phyloP scores from a whole-genome alignment of 2,113 vertebrate species.

The Myrmecobius fasciatus region DNA sequence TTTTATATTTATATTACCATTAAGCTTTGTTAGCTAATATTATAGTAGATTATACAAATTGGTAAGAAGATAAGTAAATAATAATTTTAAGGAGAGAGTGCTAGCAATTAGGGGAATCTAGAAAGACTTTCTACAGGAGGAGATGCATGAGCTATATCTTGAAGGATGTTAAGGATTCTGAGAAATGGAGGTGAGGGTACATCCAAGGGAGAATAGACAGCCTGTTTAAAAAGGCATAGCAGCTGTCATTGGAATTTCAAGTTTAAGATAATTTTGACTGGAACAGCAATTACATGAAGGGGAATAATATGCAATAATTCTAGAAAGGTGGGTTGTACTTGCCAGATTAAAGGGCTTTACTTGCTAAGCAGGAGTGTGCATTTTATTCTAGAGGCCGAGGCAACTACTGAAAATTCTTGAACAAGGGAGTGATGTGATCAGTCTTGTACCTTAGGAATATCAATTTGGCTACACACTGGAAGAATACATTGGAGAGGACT shows the following conservation, averaged over 20 bases:
- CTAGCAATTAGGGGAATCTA: neutral
- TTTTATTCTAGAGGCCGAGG: neutral
- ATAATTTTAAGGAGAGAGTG: neutral
- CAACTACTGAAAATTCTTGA: neutral
- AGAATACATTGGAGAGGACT: neutral
- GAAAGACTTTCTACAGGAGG: neutral
- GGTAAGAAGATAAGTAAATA: neutral
- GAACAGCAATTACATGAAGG: neutral
- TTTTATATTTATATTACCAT: neutral
- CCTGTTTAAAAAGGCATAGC: neutral
- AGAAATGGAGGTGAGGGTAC: neutral
- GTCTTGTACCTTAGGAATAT: neutral
- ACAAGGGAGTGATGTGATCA: neutral
- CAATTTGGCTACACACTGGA: neutral
- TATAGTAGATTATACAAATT: neutral
- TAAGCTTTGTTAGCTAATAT: neutral
- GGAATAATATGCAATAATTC: neutral
- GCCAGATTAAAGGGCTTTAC: neutral
- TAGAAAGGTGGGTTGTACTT: neutral
- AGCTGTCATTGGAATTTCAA: neutral
- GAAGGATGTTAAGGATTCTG: neutral
- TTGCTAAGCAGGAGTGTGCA: neutral
- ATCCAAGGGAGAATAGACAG: neutral
- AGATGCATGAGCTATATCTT: neutral
- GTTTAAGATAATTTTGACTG: neutral